A percentile compares a stretch with the other conserved stretches of the same genome.
Evolutionary conservation across 2,113 vertebrate genomes (phyloP).

Genomic region (Erythrocercus mccallii): DNA sequence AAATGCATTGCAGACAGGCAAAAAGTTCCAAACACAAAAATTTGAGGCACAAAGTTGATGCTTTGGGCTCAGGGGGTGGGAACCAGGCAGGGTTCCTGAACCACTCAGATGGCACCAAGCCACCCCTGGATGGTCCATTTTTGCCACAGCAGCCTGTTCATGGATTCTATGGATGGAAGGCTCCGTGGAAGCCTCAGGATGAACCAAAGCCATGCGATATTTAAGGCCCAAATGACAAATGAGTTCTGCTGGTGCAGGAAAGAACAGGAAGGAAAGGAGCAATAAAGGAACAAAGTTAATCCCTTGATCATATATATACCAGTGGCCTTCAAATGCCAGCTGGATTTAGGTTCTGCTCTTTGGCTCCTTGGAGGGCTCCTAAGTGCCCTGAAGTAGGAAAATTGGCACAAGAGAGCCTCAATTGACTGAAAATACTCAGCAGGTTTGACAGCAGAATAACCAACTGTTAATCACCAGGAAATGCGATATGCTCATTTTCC

Average conservation of each 20-base stretch:
- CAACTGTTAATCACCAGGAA: neutral
- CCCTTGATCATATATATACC: neutral
- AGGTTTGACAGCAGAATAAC: neutral
- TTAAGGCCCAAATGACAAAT: neutral
- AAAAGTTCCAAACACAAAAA: neutral
- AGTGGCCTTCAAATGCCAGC: neutral
- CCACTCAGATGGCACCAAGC: neutral
- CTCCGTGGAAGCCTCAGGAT: neutral
- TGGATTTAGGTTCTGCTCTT: neutral
- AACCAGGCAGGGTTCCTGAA: neutral
- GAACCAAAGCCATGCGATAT: neutral
- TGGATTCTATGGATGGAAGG: rapidly evolving
- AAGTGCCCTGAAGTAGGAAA: neutral
- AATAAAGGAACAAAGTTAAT: neutral
- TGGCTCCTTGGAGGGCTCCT: neutral
- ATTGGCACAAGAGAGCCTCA: neutral
- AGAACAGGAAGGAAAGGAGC: neutral
- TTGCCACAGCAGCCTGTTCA: neutral
- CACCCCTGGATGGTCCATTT: neutral
- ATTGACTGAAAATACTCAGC: neutral
- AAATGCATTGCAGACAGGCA: neutral
- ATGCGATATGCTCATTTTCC: neutral
- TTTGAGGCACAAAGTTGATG: neutral
- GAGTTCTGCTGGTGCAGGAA: neutral
- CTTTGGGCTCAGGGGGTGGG: neutral